Percentiles rank a stretch among this genome's conserved stretches.
Evolutionary conservation across 2,113 vertebrate species (phyloP).

Genomic region (Entelurus aequoreus): DNA sequence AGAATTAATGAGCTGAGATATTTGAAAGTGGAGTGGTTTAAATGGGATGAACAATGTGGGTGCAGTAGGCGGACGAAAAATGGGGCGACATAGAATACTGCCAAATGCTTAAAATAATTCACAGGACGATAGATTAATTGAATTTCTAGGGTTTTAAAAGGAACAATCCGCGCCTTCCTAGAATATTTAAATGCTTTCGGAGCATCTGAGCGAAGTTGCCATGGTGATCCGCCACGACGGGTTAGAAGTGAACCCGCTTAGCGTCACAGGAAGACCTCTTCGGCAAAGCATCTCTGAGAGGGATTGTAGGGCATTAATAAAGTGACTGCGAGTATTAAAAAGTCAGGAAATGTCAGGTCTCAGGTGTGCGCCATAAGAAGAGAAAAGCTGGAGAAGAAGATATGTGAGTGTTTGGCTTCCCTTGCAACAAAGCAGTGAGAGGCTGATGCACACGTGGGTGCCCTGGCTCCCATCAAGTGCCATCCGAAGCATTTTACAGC

Average conservation of each 20-base stretch:
- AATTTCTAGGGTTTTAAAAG: neutral
- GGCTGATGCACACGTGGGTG: conserved; percentile 6
- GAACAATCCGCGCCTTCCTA: neutral
- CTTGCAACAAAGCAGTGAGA: neutral
- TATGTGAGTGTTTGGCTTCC: neutral
- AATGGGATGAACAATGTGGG: too few relatives aligned
- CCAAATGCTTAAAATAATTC: too few relatives aligned
- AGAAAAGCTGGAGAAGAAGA: neutral
- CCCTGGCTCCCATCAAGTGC: conserved; percentile 8
- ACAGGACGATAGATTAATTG: too few relatives aligned
- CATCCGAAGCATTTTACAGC: conserved; percentile 10
- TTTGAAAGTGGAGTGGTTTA: too few relatives aligned
- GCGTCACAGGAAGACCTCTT: neutral
- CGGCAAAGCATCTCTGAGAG: neutral
- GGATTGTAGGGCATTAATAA: neutral
- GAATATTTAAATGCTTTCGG: neutral
- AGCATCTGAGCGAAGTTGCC: conserved; percentile 4
- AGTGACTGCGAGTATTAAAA: neutral
- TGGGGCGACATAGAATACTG: too few relatives aligned
- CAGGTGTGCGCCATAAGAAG: conserved; percentile 3
- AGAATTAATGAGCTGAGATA: too few relatives aligned
- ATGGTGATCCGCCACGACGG: neutral
- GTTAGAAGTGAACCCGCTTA: neutral
- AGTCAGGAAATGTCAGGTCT: neutral
- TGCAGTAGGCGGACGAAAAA: too few relatives aligned